Conservation (phyloP, 1,140 invertebrate genomes). For the Pectinophora gossypiella region DNA sequence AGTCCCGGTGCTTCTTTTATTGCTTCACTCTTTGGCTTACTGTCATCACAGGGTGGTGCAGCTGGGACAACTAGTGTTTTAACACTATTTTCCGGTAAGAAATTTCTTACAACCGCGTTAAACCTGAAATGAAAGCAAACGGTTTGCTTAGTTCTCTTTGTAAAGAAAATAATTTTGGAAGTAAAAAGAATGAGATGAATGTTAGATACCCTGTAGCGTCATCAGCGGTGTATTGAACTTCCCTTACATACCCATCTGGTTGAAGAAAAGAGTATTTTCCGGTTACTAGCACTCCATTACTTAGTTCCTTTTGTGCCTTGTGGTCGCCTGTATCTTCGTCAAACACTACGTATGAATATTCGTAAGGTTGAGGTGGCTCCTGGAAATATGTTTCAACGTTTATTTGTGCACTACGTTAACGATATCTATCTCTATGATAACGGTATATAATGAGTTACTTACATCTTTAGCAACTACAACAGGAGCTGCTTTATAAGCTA, state of each 20-base stretch:
- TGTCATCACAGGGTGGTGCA: neutral
- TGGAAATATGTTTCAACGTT: slow-evolving; percentile 9
- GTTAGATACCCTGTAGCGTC: slow-evolving; percentile 75
- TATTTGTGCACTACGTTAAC: neutral
- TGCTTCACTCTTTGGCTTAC: neutral
- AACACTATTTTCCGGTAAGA: no score
- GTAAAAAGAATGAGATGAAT: no score
- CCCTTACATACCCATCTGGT: slow-evolving; percentile 80
- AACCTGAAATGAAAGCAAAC: slow-evolving; percentile 48
- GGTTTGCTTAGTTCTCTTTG: no score
- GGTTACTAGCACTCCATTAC: slow-evolving; percentile 77
- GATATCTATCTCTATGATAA: neutral
- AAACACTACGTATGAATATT: slow-evolving; percentile 68
- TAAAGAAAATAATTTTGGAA: no score
- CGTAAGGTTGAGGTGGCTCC: slow-evolving; percentile 44
- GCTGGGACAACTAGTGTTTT: no score
- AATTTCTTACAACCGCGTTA: slow-evolving; percentile 56
- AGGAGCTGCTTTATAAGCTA: slow-evolving; percentile 39
- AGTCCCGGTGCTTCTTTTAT: neutral
- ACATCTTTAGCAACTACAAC: slow-evolving; percentile 47
- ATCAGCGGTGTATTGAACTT: slow-evolving; percentile 84
- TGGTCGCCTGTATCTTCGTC: slow-evolving; percentile 77
- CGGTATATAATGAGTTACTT: slow-evolving; percentile 20
- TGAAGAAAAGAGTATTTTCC: slow-evolving; percentile 78
- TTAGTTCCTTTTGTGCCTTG: slow-evolving; percentile 78